Conservation (phyloP, 2,888 invertebrate genomes). For the Eilema griseolum region DNA sequence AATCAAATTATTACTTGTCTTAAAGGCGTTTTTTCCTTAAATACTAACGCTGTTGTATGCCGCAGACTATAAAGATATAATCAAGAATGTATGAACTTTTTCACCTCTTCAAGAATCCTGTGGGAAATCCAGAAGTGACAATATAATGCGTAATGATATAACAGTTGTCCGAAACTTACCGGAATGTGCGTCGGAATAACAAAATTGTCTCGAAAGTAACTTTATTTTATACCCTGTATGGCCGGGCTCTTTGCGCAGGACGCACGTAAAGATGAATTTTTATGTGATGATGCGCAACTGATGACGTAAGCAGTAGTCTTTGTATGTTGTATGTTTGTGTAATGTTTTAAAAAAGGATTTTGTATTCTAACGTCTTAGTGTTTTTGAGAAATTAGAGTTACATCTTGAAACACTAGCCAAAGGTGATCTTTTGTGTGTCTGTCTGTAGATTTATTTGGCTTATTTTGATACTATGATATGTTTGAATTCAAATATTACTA, state of each 20-base stretch:
- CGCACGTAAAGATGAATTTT: conserved; percentile 9
- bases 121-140: conserved; percentile 23
- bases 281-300: not conserved
- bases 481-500: no score
- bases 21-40: not conserved
- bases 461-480: no score
- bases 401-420: not conserved
- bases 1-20: not conserved
- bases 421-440: not conserved
- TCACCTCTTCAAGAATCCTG: conserved; percentile 15
- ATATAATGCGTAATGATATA: conserved; percentile 21
- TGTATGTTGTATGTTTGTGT: not conserved
- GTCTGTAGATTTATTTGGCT: not conserved
- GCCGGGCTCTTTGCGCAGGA: not conserved
- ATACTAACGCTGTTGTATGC: not conserved
- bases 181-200: conserved; percentile 18
- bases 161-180: conserved; percentile 21
- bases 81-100: conserved; percentile 1
- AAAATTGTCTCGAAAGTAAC: conserved; percentile 16
- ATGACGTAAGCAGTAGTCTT: not conserved
- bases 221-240: conserved; percentile 14
- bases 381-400: not conserved
- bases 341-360: not conserved
- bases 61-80: not conserved
- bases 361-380: not conserved